These are phyloP conservation scores for Heliconius melpomene DNA, from an alignment of 1,140 invertebrate genomes.

Conservation along the genomic window DNA sequence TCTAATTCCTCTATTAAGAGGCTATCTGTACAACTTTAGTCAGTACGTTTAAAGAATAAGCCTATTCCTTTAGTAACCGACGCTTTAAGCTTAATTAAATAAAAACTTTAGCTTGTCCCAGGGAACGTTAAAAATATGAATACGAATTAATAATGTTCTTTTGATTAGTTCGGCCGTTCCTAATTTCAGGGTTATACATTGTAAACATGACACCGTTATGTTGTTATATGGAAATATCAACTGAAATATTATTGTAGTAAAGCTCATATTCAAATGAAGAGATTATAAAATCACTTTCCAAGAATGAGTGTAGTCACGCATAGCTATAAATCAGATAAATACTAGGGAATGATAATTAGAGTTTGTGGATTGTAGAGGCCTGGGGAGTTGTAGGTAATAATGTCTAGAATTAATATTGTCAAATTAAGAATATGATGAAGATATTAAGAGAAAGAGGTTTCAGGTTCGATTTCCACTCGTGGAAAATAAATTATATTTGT, in stretches of 20 bases:
- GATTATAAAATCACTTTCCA: conserved; percentile 68
- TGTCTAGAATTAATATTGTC: neutral
- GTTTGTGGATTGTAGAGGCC: neutral
- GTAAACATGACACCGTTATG: conserved; percentile 63
- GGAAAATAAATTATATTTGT: neutral
- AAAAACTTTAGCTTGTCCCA: conserved; percentile 17
- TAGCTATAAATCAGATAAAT: conserved; percentile 67
- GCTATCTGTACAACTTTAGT: neutral
- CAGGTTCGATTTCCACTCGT: neutral
- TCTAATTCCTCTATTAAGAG: no score
- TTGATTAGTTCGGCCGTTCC: conserved; percentile 67
- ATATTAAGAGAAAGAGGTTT: no score
- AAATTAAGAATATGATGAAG: neutral
- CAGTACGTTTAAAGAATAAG: neutral
- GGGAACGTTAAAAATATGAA: conserved; percentile 31
- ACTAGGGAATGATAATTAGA: conserved; percentile 43
- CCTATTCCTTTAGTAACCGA: neutral
- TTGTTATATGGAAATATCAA: conserved; percentile 41
- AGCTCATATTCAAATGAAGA: conserved; percentile 49
- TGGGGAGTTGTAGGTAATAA: neutral
- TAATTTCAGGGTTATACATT: conserved; percentile 64
- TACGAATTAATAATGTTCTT: conserved; percentile 59
- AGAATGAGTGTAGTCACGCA: conserved; percentile 66
- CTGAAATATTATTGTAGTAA: conserved; percentile 45
- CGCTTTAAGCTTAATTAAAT: conserved; percentile 15